A percentile compares a stretch with the other conserved stretches of the same genome.
Conservation (phyloP, 92 coral and sea anemone genomes). For the Parazoanthus atlanticus region DNA sequence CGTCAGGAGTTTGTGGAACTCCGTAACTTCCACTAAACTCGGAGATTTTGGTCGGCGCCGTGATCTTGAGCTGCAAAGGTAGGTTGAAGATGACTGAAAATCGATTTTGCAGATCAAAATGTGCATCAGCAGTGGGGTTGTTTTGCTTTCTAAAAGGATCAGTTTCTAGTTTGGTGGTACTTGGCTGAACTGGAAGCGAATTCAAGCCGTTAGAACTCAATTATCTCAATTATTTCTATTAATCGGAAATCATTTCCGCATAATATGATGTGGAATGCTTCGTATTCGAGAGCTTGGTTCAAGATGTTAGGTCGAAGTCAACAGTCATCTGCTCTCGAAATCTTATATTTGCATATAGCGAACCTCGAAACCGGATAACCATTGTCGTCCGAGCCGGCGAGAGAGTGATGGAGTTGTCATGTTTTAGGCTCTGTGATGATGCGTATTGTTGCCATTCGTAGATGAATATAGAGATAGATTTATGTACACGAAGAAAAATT, state of each 20-base stretch:
- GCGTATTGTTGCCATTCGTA: neutral
- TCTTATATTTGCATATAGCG: neutral
- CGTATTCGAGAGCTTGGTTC: neutral
- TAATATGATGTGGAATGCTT: conserved; percentile 28
- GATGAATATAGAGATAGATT: neutral
- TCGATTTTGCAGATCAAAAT: neutral
- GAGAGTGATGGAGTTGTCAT: neutral
- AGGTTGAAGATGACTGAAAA: conserved; percentile 8
- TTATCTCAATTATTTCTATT: neutral
- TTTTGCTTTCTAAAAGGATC: neutral
- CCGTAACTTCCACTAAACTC: neutral
- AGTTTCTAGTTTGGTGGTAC: neutral
- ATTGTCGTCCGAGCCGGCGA: neutral
- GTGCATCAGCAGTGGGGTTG: conserved; percentile 7
- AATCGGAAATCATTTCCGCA: conserved; percentile 39
- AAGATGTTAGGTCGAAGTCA: neutral
- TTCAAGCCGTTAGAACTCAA: neutral
- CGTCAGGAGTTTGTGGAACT: conserved; percentile 3
- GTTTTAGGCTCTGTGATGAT: neutral
- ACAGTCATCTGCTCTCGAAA: conserved; percentile 21
- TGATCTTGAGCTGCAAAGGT: conserved; percentile 15
- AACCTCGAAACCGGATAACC: neutral
- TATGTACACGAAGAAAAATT: neutral
- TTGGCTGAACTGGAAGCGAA: neutral
- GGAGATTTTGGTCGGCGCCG: neutral